phyloP scores from a whole-genome alignment of 2,888 invertebrate species.

The Allophyes oxyacanthae region DNA sequence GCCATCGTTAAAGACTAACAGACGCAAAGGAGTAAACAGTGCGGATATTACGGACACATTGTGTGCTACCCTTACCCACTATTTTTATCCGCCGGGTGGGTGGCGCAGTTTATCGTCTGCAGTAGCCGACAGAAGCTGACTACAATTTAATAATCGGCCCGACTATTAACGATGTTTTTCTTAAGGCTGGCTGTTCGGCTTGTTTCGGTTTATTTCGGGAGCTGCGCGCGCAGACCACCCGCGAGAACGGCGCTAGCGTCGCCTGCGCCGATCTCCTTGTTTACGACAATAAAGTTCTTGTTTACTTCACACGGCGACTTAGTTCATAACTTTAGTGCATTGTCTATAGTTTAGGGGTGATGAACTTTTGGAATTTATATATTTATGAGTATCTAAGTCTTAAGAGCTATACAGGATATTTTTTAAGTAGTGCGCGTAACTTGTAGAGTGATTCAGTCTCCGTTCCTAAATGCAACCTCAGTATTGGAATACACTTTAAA shows the following conservation, averaged over 20 bases:
- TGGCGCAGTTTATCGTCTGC: constrained; percentile 80
- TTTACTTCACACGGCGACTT: constrained; percentile 68
- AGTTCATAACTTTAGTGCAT: constrained; percentile 55
- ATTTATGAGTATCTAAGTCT: constrained; percentile 15
- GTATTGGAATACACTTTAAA: no score
- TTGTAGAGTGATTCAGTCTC: no score
- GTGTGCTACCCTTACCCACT: constrained; percentile 63
- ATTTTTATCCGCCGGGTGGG: constrained; percentile 82
- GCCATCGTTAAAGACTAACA: constrained; percentile 42
- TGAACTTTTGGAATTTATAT: constrained; percentile 42
- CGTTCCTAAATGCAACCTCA: no score
- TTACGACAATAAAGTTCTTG: constrained; percentile 61
- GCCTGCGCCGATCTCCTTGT: constrained; percentile 52
- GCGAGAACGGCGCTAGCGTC: constrained; percentile 69
- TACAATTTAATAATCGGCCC: constrained; percentile 82
- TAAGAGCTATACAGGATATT: no score
- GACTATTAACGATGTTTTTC: constrained; percentile 86
- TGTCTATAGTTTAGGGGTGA: constrained; percentile 55
- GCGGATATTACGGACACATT: constrained; percentile 67
- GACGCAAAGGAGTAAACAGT: constrained; percentile 28
- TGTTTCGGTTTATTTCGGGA: constrained; percentile 77
- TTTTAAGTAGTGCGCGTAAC: no score
- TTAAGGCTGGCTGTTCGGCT: constrained; percentile 74
- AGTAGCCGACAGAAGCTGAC: constrained; percentile 82
- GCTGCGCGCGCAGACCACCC: constrained; percentile 80